Evolutionary conservation across 2,113 vertebrate genomes (phyloP).

Genomic region (Odontesthes bonariensis): DNA sequence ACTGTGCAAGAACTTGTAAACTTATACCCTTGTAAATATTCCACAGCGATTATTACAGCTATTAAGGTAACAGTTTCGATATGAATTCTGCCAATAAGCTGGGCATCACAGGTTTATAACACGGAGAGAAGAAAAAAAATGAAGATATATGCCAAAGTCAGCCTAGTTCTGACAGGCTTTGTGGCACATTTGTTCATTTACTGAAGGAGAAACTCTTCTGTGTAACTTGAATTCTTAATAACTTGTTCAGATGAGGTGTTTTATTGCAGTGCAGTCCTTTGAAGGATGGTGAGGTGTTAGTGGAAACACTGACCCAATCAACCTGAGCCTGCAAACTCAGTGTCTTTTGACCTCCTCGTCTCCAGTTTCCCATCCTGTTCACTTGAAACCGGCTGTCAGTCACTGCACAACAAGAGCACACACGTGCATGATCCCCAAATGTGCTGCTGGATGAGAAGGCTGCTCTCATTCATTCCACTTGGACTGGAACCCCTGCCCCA

Average conservation of each 20-base stretch:
- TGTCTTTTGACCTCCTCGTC: constrained; percentile 61
- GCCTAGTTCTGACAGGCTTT: not conserved
- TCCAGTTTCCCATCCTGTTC: constrained; percentile 70
- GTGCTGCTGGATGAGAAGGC: constrained; percentile 20
- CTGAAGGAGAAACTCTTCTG: constrained; percentile 1
- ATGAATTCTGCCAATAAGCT: not conserved
- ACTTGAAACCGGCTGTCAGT: constrained; percentile 73
- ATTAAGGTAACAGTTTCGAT: constrained; percentile 26
- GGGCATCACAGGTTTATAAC: not conserved
- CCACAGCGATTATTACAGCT: constrained; percentile 6
- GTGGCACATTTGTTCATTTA: not conserved
- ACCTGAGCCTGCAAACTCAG: constrained; percentile 67
- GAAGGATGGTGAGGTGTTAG: constrained; percentile 57
- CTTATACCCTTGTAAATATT: constrained; percentile 25
- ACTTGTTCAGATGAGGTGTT: constrained; percentile 5
- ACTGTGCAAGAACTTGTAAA: constrained; percentile 15
- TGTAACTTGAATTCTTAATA: not conserved
- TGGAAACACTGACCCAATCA: constrained; percentile 76
- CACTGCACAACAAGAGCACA: constrained; percentile 17
- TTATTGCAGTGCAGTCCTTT: constrained; percentile 1
- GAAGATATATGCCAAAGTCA: not conserved
- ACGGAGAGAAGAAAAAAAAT: constrained; percentile 31
- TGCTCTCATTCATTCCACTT: constrained; percentile 46
- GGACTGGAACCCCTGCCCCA: constrained; percentile 41
- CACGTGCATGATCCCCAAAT: constrained; percentile 38